These are phyloP conservation scores for Mobula hypostoma DNA, from an alignment of 2,113 vertebrate species.

Conservation along the genomic window DNA sequence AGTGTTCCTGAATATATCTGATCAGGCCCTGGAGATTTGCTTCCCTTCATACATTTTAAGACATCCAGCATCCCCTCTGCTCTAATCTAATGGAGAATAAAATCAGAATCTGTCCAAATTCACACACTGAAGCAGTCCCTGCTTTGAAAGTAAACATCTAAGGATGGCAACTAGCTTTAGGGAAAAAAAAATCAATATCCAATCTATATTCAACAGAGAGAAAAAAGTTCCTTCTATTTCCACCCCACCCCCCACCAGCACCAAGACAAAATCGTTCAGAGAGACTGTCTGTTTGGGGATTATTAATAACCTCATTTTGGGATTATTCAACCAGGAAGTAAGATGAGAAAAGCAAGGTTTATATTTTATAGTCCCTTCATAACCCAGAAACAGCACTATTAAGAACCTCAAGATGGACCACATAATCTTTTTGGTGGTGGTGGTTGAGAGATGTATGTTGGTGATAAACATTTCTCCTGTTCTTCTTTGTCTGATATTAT, in stretches of 20 bases:
- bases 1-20: no score
- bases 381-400: neutral
- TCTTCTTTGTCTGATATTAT: neutral
- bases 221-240: no score
- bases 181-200: neutral
- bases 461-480: neutral
- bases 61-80: no score
- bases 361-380: neutral
- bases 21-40: no score
- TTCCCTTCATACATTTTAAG: no score
- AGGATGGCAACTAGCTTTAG: neutral
- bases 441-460: neutral
- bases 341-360: neutral
- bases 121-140: neutral
- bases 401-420: neutral
- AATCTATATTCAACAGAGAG: neutral
- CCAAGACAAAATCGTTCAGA: neutral
- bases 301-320: neutral
- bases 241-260: no score
- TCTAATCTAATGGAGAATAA: no score
- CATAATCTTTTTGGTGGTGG: neutral
- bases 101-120: neutral
- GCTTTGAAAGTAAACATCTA: neutral
- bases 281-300: neutral
- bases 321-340: neutral